Base-by-base conservation (phyloP, 2,113 vertebrate species). In the Catharus fuscescens region DNA sequence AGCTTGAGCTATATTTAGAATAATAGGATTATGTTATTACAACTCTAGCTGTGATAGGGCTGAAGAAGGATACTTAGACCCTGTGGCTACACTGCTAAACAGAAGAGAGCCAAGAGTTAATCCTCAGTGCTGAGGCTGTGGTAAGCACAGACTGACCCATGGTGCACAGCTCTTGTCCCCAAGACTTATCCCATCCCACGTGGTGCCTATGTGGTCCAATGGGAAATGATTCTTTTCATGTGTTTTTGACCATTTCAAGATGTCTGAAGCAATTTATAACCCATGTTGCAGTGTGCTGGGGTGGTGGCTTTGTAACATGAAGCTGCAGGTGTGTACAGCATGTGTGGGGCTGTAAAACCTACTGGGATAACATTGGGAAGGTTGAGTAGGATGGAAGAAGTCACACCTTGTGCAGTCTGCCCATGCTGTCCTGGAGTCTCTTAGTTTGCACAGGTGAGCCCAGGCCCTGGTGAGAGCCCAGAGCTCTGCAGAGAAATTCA, bases 1-100 rank as follows among this genome's bases (percentile, higher is more conserved):
- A 90, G 65, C 45, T 11, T 82, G 36, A 65, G 79, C 74, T 95
- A 61, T 80, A 95, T 91, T 72, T 85, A 66, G 45, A 92, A 86
- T 87, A 91, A 87, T 86, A 93, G 54, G 64, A 89, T 80, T 94
- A 90, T 65, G 57, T 73, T 83, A 88, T 90, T 93, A 91, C 21
- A 74, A 18, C 36, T 79, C 48, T 53, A 81, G 57, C 70, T 79
- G 48, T 85, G 84, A 87, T 23, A 74, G 70, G 73, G 29, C 87
- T 91, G 57, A 59, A 83, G 76, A 77, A 95, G 59, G 86, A 88
- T 89, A 87, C 78, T 67, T 64, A 81, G 65, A 64, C 74, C 48
- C 73, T 38, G 47, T 80, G 77, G 69, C 80, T 91, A 78, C 36
- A 8, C n/a, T n/a, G 48, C 60, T 89, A 86, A 94, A 81, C 28